Conservation (phyloP, 1,140 invertebrate genomes). For the Fopius arisanus region DNA sequence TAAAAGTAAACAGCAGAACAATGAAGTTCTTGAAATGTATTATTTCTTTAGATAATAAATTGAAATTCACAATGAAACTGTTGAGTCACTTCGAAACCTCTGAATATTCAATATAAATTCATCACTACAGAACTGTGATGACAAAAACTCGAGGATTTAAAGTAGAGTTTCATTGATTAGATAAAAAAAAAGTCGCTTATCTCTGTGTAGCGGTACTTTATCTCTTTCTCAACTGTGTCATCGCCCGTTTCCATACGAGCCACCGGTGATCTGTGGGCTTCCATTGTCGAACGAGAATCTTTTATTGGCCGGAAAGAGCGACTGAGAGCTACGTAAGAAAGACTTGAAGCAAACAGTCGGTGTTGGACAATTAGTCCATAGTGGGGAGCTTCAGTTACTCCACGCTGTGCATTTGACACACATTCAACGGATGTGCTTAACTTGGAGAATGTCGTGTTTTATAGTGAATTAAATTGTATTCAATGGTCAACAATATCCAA, state of each 20-base stretch:
- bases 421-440: background rate
- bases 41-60: constrained; percentile 9
- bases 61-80: too few species aligned
- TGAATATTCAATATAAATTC: background rate
- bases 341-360: background rate
- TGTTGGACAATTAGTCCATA: background rate
- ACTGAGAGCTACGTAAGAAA: background rate
- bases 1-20: background rate
- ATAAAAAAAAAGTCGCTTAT: constrained; percentile 17
- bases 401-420: background rate
- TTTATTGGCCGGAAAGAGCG: constrained; percentile 29
- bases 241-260: background rate
- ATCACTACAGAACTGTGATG: background rate
- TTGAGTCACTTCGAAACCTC: background rate
- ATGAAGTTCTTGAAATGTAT: background rate
- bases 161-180: constrained; percentile 20
- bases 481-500: background rate
- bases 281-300: background rate
- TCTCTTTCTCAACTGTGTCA: background rate
- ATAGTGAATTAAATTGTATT: background rate
- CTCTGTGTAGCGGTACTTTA: background rate
- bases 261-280: background rate
- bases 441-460: background rate
- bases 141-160: background rate
- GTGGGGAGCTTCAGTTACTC: background rate